Conservation (phyloP, 2,797 vertebrate genomes). For the Sphenodon punctatus region DNA sequence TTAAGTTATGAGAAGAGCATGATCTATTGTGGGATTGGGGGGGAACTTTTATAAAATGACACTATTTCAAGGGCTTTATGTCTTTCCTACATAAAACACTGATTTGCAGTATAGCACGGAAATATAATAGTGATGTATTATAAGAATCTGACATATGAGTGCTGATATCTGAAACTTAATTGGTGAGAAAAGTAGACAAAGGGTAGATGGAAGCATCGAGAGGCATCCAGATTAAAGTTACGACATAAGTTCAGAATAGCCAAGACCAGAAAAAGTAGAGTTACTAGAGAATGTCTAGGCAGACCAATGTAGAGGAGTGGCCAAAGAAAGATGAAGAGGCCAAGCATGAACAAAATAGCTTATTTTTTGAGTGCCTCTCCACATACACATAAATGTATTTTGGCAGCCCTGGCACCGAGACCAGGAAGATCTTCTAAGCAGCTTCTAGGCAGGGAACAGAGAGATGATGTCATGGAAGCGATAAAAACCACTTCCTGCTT, state of each 20-base stretch:
- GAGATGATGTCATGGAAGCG: too few species aligned
- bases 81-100: background rate
- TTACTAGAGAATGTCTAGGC: background rate
- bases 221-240: background rate
- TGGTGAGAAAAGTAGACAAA: background rate
- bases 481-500: too few species aligned
- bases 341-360: background rate
- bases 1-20: background rate
- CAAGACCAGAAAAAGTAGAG: background rate
- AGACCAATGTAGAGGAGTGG: too few species aligned
- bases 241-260: background rate
- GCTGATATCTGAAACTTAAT: background rate
- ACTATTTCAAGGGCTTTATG: background rate
- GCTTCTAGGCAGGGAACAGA: too few species aligned
- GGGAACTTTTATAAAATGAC: background rate
- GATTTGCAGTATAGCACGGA: background rate
- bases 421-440: too few species aligned
- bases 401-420: too few species aligned
- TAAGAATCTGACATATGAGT: background rate
- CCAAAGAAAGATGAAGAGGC: background rate
- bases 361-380: too few species aligned
- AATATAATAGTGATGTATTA: background rate
- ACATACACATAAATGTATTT: too few species aligned
- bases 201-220: background rate
- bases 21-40: background rate